Evolutionary conservation across 1,140 invertebrate species (phyloP).

Genomic region (Achroia grisella): DNA sequence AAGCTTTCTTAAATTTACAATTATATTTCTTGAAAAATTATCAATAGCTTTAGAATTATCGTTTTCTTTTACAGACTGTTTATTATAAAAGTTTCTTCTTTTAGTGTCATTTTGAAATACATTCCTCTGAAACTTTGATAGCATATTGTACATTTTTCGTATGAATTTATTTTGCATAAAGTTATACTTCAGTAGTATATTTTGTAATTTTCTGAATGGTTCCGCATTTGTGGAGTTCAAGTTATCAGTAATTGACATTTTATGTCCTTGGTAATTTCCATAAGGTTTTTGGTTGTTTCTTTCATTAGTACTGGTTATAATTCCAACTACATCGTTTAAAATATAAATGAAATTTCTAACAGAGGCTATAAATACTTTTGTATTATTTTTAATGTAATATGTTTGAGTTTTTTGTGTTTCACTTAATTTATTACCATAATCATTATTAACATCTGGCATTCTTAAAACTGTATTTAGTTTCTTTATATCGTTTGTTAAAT

Average conservation of each 20-base stretch:
- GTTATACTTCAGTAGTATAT: slow-evolving; percentile 37
- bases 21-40: slow-evolving; percentile 37
- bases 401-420: slow-evolving; percentile 30
- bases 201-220: slow-evolving; percentile 25
- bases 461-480: slow-evolving; percentile 38
- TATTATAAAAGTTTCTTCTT: neutral
- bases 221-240: slow-evolving; percentile 10
- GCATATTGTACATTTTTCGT: slow-evolving; percentile 35
- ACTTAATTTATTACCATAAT: slow-evolving; percentile 14
- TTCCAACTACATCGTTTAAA: slow-evolving; percentile 37
- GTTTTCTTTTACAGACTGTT: slow-evolving; percentile 13
- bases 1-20: slow-evolving; percentile 43
- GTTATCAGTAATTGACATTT: neutral
- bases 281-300: no score
- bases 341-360: slow-evolving; percentile 41
- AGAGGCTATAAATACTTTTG: slow-evolving; percentile 34
- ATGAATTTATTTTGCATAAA: slow-evolving; percentile 46
- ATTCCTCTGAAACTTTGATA: slow-evolving; percentile 26
- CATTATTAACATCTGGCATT: slow-evolving; percentile 14
- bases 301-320: slow-evolving; percentile 18
- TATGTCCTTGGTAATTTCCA: no score
- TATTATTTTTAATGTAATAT: slow-evolving; percentile 44
- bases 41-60: slow-evolving; percentile 22
- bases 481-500: slow-evolving; percentile 22
- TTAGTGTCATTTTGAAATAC: slow-evolving; percentile 2